Percentiles rank a stretch among this genome's conserved stretches.
phyloP scores from a whole-genome alignment of 64 coral and sea anemone genomes.

The Dendronephthya gigantea region DNA sequence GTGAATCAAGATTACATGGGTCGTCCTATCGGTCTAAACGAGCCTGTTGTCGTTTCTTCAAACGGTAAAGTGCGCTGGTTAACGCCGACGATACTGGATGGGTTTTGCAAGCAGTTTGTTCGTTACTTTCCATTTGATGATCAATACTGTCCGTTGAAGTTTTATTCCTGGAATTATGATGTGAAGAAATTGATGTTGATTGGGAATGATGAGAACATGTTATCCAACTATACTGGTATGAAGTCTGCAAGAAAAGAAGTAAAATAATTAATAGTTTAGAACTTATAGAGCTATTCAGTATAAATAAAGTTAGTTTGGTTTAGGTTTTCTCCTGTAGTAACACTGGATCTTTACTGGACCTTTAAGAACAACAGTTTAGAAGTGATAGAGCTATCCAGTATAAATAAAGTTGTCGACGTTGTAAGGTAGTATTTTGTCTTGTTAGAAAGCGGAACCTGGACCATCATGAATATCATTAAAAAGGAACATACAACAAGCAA shows the following conservation, averaged over 20 bases:
- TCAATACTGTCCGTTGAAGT: conserved; percentile 72
- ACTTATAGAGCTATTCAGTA: not conserved
- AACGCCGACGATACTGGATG: conserved; percentile 66
- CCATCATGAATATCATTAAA: conserved; percentile 37
- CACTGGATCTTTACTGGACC: too few relatives aligned
- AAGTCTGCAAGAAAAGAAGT: not conserved
- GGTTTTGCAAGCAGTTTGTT: conserved; percentile 70
- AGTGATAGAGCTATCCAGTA: too few relatives aligned
- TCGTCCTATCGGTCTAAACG: conserved; percentile 45
- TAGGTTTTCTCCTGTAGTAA: not conserved
- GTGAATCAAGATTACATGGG: conserved; percentile 63
- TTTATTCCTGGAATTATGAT: conserved; percentile 72
- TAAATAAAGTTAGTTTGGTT: too few relatives aligned
- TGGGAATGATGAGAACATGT: conserved; percentile 27
- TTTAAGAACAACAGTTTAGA: too few relatives aligned
- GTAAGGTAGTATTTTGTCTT: not conserved
- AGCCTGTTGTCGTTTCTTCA: conserved; percentile 52
- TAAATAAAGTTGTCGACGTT: too few relatives aligned
- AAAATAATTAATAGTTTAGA: not conserved
- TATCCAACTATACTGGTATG: conserved; percentile 79
- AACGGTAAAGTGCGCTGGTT: conserved; percentile 74
- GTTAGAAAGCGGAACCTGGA: conserved; percentile 67
- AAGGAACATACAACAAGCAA: conserved; percentile 36
- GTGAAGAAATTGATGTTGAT: conserved; percentile 28
- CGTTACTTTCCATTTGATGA: conserved; percentile 91